Evolutionary conservation across 2,888 invertebrate genomes (phyloP).

Genomic region (Brachyopa scutellaris): DNA sequence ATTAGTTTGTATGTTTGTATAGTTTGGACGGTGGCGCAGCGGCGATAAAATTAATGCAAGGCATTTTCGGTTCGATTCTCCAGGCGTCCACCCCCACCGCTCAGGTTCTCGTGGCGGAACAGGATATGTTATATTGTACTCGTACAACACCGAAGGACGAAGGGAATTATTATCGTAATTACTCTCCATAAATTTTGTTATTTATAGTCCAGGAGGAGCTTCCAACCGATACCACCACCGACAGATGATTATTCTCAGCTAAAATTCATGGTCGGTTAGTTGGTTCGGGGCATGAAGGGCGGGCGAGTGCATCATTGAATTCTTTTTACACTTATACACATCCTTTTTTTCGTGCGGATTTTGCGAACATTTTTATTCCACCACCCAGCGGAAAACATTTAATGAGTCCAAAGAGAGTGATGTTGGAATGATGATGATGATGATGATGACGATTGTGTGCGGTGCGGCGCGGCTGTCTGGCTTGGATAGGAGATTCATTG

Average conservation of each 20-base stretch:
- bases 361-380: slow-evolving; percentile 57
- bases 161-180: slow-evolving; percentile 70
- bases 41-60: slow-evolving; percentile 60
- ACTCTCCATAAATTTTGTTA: slow-evolving; percentile 70
- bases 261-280: background rate
- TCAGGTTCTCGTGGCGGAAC: background rate
- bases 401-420: slow-evolving; percentile 68
- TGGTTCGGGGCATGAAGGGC: background rate
- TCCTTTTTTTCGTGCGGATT: slow-evolving; percentile 54
- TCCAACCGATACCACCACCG: slow-evolving; percentile 13
- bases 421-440: slow-evolving; percentile 56
- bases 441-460: slow-evolving; percentile 26
- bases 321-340: slow-evolving; percentile 51
- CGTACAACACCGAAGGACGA: slow-evolving; percentile 35
- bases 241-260: slow-evolving; percentile 32
- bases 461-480: slow-evolving; percentile 12
- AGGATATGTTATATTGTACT: slow-evolving; percentile 41
- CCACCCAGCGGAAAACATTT: slow-evolving; percentile 62
- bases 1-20: slow-evolving; percentile 47
- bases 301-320: slow-evolving; percentile 3
- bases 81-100: slow-evolving; percentile 3
- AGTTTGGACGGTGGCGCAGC: background rate
- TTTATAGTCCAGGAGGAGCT: slow-evolving; percentile 43
- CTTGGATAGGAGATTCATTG: slow-evolving; percentile 66
- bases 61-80: slow-evolving; percentile 39